Conservation (phyloP, 2,113 vertebrate species). For the Pampusana beccarii region DNA sequence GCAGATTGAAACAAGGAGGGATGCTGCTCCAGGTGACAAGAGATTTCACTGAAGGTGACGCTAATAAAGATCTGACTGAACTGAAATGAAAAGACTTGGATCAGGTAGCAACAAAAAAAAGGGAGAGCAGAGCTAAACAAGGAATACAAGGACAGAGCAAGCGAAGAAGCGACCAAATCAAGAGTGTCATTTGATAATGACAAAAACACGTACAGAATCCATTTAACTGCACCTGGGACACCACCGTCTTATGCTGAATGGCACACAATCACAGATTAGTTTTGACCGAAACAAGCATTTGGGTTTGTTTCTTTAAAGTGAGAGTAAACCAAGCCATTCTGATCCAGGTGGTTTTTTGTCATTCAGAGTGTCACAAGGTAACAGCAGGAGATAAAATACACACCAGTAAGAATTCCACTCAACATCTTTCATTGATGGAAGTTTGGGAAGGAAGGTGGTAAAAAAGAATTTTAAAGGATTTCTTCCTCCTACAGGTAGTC, state of each 20-base stretch:
- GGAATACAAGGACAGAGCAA: background rate
- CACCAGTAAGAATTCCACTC: fast-evolving
- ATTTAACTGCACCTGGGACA: background rate
- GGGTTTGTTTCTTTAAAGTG: background rate
- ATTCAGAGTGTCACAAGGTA: background rate
- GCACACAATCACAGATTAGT: background rate
- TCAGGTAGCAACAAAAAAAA: background rate
- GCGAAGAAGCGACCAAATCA: background rate
- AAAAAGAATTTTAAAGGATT: background rate
- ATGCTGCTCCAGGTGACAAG: background rate
- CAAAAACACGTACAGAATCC: background rate
- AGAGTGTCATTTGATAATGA: background rate
- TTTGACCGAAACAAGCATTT: background rate
- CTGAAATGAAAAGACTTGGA: background rate
- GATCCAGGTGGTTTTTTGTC: background rate
- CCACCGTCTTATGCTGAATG: background rate
- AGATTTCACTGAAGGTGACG: background rate
- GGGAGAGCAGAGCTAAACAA: background rate
- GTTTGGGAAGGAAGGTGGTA: background rate
- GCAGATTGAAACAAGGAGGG: background rate
- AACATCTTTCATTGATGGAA: background rate
- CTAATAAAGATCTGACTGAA: background rate
- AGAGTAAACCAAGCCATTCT: background rate
- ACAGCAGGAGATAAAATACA: background rate
- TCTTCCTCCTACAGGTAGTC: background rate